Conservation (phyloP, 2,113 vertebrate genomes). For the Lates calcarifer region DNA sequence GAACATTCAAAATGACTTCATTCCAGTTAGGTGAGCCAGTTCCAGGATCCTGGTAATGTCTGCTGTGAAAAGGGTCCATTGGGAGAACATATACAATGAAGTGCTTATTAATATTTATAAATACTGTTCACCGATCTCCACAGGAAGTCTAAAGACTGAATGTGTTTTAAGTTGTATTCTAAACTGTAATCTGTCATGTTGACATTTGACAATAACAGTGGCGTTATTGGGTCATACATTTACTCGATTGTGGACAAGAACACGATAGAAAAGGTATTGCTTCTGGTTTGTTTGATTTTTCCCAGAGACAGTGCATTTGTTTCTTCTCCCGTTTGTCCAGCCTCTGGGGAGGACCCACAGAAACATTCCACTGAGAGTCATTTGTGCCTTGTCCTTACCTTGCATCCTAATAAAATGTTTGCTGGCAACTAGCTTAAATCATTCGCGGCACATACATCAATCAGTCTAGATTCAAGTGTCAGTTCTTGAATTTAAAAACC, state of each 20-base stretch:
- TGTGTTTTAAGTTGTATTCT: constrained; percentile 9
- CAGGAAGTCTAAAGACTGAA: neutral
- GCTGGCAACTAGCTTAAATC: constrained; percentile 75
- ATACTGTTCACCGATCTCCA: neutral
- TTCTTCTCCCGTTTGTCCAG: constrained; percentile 12
- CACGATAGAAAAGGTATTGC: neutral
- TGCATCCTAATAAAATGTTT: constrained; percentile 83
- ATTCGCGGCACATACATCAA: constrained; percentile 77
- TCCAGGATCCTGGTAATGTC: neutral
- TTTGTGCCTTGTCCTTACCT: constrained; percentile 59
- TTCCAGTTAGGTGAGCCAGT: neutral
- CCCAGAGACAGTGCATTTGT: neutral
- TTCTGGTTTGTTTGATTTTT: constrained; percentile 26
- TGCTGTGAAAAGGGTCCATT: neutral
- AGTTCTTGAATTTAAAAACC: constrained; percentile 87
- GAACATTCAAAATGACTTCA: neutral
- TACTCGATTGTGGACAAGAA: neutral
- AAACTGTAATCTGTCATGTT: constrained; percentile 7
- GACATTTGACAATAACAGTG: neutral
- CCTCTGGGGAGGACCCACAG: constrained; percentile 16
- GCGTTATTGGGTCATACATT: constrained; percentile 2
- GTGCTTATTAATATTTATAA: neutral
- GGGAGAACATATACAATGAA: neutral
- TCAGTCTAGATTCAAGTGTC: constrained; percentile 84
- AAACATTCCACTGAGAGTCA: constrained; percentile 42